A percentile compares a stretch with the other conserved stretches of the same genome.
Conservation (phyloP, 64 coral and sea anemone genomes). For the Anthopleura sola region DNA sequence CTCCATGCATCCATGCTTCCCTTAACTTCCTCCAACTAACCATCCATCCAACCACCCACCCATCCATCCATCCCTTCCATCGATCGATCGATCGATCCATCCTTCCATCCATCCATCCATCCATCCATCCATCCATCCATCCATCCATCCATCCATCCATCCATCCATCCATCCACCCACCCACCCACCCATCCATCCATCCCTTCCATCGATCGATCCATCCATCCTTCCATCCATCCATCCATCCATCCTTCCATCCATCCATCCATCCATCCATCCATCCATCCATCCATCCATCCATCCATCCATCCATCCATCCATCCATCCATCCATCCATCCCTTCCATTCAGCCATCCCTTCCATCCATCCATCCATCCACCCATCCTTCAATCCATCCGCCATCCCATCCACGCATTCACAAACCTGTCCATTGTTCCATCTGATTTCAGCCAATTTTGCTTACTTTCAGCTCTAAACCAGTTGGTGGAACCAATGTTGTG, state of each 20-base stretch:
- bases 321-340: background rate
- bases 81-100: too few species aligned
- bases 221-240: background rate
- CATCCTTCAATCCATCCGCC: too few species aligned
- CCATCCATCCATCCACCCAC: background rate
- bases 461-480: conserved; percentile 32
- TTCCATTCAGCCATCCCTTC: too few species aligned
- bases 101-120: too few species aligned
- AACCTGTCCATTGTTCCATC: background rate
- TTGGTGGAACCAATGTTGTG: conserved; percentile 87
- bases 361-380: too few species aligned
- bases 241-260: background rate
- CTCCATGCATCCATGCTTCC: background rate
- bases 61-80: too few species aligned
- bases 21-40: too few species aligned
- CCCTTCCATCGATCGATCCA: background rate
- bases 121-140: too few species aligned
- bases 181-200: background rate
- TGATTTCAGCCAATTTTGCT: background rate
- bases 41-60: too few species aligned
- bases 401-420: too few species aligned
- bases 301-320: background rate
- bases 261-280: background rate
- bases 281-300: background rate
- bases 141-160: background rate